Evolutionary conservation across 2,797 vertebrate genomes (phyloP).

Genomic region (Sebastes glaucus): DNA sequence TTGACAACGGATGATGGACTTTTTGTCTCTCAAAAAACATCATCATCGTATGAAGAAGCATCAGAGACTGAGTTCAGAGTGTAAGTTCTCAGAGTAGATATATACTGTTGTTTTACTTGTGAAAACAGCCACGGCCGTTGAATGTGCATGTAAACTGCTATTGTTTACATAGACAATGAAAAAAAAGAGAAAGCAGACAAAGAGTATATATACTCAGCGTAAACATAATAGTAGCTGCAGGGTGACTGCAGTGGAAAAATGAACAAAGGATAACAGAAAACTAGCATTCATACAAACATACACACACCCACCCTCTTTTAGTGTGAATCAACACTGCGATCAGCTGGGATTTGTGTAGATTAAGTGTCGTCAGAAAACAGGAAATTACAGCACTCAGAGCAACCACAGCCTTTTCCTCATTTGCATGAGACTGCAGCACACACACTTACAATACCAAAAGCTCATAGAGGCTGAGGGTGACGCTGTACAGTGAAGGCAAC

Average conservation of each 20-base stretch:
- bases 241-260: background rate
- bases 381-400: constrained; percentile 59
- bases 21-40: background rate
- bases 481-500: background rate
- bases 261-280: background rate
- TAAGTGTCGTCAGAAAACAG: constrained; percentile 53
- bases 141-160: background rate
- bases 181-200: background rate
- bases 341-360: constrained; percentile 50
- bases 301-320: background rate
- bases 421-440: constrained; percentile 5
- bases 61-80: background rate
- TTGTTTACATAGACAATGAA: background rate
- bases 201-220: background rate
- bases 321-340: constrained; percentile 41
- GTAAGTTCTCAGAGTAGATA: background rate
- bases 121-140: background rate
- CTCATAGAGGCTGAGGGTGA: background rate
- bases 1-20: background rate
- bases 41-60: background rate
- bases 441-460: background rate
- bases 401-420: constrained; percentile 49
- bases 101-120: background rate
- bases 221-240: background rate
- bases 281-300: background rate